Evolutionary conservation across 2,113 vertebrate species (phyloP).

Genomic region (Melanostigma gelatinosum): DNA sequence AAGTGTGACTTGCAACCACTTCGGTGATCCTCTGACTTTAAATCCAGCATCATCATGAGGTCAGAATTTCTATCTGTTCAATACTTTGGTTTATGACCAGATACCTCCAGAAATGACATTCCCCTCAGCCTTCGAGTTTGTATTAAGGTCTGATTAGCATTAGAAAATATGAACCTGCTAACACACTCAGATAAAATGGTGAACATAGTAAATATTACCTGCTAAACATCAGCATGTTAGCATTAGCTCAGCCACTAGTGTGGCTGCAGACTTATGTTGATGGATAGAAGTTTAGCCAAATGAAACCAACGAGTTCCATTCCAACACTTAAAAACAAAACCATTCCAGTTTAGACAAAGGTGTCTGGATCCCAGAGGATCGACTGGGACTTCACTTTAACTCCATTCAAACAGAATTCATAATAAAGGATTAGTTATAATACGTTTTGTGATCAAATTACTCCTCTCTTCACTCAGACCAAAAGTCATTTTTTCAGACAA

Average conservation of each 20-base stretch:
- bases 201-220: not conserved
- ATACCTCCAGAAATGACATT: not conserved
- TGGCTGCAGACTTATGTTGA: not conserved
- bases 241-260: not conserved
- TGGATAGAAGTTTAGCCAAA: not conserved
- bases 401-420: not conserved
- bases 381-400: not conserved
- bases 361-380: not conserved
- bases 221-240: not conserved
- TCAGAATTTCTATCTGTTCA: not conserved
- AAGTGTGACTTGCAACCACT: not conserved
- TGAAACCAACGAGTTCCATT: no score
- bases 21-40: not conserved
- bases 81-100: not conserved
- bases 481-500: not conserved
- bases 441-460: not conserved
- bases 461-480: not conserved
- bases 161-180: not conserved
- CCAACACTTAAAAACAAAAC: not conserved
- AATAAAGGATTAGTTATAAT: not conserved
- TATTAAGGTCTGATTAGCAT: not conserved
- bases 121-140: not conserved
- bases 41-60: not conserved
- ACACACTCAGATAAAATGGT: not conserved
- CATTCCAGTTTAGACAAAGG: not conserved